Conservation (phyloP, 2,888 invertebrate species). For the Zeuzera pyrina region DNA sequence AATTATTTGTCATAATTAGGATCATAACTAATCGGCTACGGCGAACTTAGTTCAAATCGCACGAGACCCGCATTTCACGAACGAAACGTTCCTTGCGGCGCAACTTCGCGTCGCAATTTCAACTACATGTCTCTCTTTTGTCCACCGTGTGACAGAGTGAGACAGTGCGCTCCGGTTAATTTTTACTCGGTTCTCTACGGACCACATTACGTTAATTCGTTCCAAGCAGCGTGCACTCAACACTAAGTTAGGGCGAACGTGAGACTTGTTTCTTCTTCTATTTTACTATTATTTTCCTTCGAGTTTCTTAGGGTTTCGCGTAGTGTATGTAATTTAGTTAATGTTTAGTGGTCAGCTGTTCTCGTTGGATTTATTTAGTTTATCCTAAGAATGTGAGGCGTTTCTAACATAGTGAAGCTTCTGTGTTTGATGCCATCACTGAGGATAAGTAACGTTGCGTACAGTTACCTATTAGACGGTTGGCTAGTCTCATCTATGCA, state of each 20-base stretch:
- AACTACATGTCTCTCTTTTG: slow-evolving; percentile 15
- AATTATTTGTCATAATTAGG: too few species aligned
- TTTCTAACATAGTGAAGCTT: too few species aligned
- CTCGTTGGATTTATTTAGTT: slow-evolving; percentile 7
- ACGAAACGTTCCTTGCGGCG: slow-evolving; percentile 18
- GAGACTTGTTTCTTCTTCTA: slow-evolving; percentile 20
- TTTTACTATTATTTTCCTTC: slow-evolving; percentile 11
- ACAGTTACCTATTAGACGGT: too few species aligned
- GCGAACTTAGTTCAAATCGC: slow-evolving; percentile 23
- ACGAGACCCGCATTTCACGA: slow-evolving; percentile 26
- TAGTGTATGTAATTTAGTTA: slow-evolving; percentile 27
- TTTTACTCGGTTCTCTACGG: slow-evolving; percentile 35
- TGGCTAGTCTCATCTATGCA: too few species aligned
- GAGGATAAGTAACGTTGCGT: too few species aligned
- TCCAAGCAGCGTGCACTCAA: slow-evolving; percentile 32
- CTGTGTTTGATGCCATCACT: too few species aligned
- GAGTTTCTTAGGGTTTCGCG: slow-evolving; percentile 20
- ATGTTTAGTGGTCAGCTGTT: slow-evolving; percentile 17
- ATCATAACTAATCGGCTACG: slow-evolving; percentile 36
- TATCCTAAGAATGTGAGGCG: slow-evolving; percentile 1
- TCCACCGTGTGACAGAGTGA: slow-evolving; percentile 12
- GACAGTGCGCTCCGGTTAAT: slow-evolving; percentile 23
- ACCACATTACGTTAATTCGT: slow-evolving; percentile 45
- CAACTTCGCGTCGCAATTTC: slow-evolving; percentile 10
- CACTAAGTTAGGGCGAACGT: slow-evolving; percentile 25